phyloP scores from a whole-genome alignment of 2,888 invertebrate genomes.

The Napeogenes inachia region DNA sequence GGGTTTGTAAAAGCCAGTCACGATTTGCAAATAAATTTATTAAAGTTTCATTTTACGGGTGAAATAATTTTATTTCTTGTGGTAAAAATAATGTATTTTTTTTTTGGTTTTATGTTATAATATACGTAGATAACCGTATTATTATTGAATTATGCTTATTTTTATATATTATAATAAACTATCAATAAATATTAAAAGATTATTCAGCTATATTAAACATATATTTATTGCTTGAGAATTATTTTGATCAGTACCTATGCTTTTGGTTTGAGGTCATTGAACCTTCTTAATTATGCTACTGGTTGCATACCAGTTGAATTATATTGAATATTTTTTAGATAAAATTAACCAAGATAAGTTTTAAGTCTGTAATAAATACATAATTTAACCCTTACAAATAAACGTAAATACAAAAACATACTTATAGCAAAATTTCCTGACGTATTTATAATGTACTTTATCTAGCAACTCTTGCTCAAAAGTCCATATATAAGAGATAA shows the following conservation, averaged over 20 bases:
- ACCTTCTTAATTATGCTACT: conserved; percentile 54
- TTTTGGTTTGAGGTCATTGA: conserved; percentile 60
- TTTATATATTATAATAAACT: neutral
- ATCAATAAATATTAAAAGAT: neutral
- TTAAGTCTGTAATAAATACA: too few species aligned
- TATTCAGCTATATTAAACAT: neutral
- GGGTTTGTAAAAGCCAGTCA: too few species aligned
- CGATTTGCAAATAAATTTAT: too few species aligned
- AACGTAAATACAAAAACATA: too few species aligned
- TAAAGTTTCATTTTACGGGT: neutral
- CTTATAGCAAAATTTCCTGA: too few species aligned
- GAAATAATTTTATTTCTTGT: neutral
- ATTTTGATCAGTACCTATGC: conserved; percentile 38
- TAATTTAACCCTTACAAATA: too few species aligned
- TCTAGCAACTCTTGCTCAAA: conserved; percentile 1
- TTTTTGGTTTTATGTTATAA: too few species aligned
- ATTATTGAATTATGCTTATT: too few species aligned
- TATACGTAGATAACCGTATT: too few species aligned
- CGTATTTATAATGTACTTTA: neutral
- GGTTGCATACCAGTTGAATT: conserved; percentile 23
- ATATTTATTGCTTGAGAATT: neutral
- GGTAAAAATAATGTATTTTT: neutral
- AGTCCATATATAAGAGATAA: conserved; percentile 1
- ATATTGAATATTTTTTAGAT: too few species aligned
- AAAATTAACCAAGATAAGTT: too few species aligned